phyloP scores from a whole-genome alignment of 2,888 invertebrate species.

The Coleophora flavipennella region DNA sequence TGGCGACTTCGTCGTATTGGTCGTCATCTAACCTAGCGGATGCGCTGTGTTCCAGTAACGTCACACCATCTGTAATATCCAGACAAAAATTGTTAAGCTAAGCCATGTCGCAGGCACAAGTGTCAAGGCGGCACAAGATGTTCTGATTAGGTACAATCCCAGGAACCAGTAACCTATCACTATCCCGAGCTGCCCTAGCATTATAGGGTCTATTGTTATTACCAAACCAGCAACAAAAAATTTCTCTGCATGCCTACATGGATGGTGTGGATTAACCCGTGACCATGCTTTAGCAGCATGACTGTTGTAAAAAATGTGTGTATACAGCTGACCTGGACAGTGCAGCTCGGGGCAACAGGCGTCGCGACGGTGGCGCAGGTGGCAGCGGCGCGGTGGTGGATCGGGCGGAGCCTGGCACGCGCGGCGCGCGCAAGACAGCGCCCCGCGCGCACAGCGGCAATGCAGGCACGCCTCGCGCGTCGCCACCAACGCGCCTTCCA shows the following conservation, averaged over 20 bases:
- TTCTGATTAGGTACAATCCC: too few species aligned
- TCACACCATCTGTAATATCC: conserved; percentile 36
- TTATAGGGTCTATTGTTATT: too few species aligned
- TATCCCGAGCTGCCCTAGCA: too few species aligned
- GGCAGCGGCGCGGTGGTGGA: conserved; percentile 82
- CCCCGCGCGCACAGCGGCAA: conserved; percentile 81
- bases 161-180: too few species aligned
- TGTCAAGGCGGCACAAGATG: too few species aligned
- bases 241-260: too few species aligned
- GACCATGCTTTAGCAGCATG: too few species aligned
- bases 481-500: conserved; percentile 75
- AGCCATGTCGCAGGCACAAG: too few species aligned
- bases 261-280: too few species aligned
- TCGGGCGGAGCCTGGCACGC: conserved; percentile 83
- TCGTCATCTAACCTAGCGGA: conserved; percentile 31
- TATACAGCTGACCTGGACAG: conserved; percentile 73
- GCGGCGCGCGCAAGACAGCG: conserved; percentile 82
- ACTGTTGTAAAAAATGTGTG: too few species aligned
- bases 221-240: too few species aligned
- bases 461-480: conserved; percentile 84
- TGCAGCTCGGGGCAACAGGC: conserved; percentile 85
- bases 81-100: not conserved
- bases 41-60: conserved; percentile 34
- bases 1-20: conserved; percentile 2
- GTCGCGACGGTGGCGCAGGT: conserved; percentile 76